Percentiles rank a stretch among this genome's conserved stretches.
These are phyloP conservation scores for Ptyas mucosa DNA, from an alignment of 2,113 vertebrate genomes.

Conservation along the genomic window DNA sequence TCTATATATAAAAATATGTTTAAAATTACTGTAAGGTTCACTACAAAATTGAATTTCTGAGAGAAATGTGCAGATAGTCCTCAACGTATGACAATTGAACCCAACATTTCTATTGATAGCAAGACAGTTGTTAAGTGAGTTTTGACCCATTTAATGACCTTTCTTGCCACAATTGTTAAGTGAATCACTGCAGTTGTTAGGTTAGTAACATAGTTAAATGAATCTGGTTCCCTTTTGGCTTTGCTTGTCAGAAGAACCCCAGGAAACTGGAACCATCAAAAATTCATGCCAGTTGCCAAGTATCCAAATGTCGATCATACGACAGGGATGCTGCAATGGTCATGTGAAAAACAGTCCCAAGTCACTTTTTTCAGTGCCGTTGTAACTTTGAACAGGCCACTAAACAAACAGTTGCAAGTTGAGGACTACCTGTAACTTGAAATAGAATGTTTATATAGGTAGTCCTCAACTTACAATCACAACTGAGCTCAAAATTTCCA, in stretches of 20 bases:
- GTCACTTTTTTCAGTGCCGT: background rate
- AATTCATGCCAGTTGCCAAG: too few species aligned
- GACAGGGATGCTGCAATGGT: background rate
- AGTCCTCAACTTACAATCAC: background rate
- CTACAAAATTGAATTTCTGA: background rate
- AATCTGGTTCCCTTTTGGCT: background rate
- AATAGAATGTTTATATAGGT: background rate
- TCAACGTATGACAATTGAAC: background rate
- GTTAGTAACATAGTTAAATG: background rate
- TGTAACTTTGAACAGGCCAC: background rate
- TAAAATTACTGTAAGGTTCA: background rate
- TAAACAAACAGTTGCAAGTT: background rate
- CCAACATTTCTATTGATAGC: background rate
- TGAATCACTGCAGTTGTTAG: background rate
- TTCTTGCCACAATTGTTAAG: background rate
- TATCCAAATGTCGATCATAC: background rate
- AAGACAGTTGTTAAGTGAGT: background rate
- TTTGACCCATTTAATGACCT: background rate
- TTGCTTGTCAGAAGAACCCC: too few species aligned
- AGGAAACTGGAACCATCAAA: too few species aligned
- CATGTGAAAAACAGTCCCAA: background rate
- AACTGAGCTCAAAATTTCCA: background rate
- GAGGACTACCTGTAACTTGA: background rate
- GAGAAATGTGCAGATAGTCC: background rate
- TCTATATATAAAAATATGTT: background rate